Base-by-base conservation (phyloP, 2,888 invertebrate genomes). In the Nymphalis polychloros region DNA sequence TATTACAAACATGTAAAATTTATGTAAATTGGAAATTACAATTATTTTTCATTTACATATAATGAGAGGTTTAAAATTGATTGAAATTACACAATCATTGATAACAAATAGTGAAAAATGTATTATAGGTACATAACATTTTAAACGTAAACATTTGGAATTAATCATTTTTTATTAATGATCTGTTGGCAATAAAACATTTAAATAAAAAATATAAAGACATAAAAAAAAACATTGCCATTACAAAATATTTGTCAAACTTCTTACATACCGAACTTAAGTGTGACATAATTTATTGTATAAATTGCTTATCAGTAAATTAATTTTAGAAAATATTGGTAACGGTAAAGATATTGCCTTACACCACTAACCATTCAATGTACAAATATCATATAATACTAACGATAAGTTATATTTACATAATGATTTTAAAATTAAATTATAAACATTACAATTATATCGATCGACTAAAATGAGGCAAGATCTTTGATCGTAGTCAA, bases 341-440 rank as follows among this genome's bases (percentile, higher is more conserved):
- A 70, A 72, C 70, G 65, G 68, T 66, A 65, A 63, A 66, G 55
- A 68, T 68, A 64, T 64, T 59, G 65, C 70, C 67, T 69, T 67
- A 71, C 55, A 67, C 63, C 69, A 67, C 67, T 72, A 66, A 65
- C 71, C 65, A 59, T 63, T 67, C 49, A 69, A 70, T 65, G 53
- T 69, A 69, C 67, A 64, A 57, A 61, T 57, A 61, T 62, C 13
- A 41, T 57, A 67, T 31, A 6, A 31, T 10, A 19, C 50, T 67
- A 63, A 23, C 23, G 23, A 23, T 23, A 23, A 17, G 23, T 63
- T 59, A 65, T 59, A 71, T 67, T 67, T 55, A 72, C 69, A 72
- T 50, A 59, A 63, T 55, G 50, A 41, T 48, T 8, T 27, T 55
- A 55, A 8, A 55, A 31, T 55, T 46, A 55, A 62, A 59, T 50